Evolutionary conservation across 2,888 invertebrate genomes (phyloP).

Genomic region (Endomychus coccineus): DNA sequence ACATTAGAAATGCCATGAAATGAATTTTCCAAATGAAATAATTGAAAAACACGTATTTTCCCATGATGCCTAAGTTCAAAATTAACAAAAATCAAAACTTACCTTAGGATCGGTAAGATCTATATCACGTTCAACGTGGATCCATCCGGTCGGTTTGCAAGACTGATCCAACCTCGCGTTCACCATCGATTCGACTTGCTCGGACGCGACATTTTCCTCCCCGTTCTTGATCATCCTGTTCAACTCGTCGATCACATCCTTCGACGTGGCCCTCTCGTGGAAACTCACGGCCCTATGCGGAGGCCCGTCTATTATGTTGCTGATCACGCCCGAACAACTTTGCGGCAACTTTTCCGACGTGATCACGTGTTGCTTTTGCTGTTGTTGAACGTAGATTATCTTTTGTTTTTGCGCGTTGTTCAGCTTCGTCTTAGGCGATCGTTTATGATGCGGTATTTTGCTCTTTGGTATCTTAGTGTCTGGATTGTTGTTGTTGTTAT

Average conservation of each 20-base stretch:
- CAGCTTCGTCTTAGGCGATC: constrained; percentile 46
- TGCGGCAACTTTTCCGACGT: constrained; percentile 40
- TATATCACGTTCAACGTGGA: constrained; percentile 69
- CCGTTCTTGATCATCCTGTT: constrained; percentile 57
- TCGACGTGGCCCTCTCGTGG: constrained; percentile 66
- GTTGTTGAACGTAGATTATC: constrained; percentile 27
- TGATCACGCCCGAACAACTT: constrained; percentile 36
- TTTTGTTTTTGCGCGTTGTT: constrained; percentile 40
- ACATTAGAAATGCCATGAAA: too few relatives aligned
- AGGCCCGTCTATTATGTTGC: constrained; percentile 45
- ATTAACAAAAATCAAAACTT: constrained; percentile 13
- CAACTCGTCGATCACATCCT: constrained; percentile 68
- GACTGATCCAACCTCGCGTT: constrained; percentile 52
- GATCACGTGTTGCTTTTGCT: constrained; percentile 34
- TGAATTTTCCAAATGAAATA: too few relatives aligned
- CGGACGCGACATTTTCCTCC: constrained; percentile 38
- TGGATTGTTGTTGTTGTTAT: constrained; percentile 34
- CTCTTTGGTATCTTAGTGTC: constrained; percentile 34
- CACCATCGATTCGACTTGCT: constrained; percentile 25
- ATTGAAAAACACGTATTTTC: too few relatives aligned
- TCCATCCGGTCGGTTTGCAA: constrained; percentile 69
- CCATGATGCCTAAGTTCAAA: too few relatives aligned
- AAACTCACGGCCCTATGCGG: constrained; percentile 57
- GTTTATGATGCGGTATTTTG: constrained; percentile 50
- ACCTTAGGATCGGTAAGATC: constrained; percentile 76